These are phyloP conservation scores for Dendrolimus kikuchii DNA, from an alignment of 1,140 invertebrate species.

Conservation along the genomic window DNA sequence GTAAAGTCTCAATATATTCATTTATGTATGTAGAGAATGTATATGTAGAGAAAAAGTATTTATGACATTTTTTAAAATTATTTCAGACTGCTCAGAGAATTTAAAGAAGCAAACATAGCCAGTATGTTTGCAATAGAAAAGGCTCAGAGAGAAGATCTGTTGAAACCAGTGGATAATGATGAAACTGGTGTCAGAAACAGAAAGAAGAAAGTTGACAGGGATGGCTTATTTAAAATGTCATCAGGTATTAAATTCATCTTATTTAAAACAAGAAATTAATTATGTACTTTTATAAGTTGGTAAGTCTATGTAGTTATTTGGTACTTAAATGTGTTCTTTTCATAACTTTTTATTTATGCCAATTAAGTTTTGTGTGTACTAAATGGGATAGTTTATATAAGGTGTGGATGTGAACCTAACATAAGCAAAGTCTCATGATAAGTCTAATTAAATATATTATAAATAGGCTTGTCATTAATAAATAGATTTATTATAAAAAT, in stretches of 20 bases:
- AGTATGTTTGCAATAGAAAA: slow-evolving; percentile 84
- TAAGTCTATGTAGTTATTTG: no score
- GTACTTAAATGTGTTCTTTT: no score
- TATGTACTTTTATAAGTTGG: no score
- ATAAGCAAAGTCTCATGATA: no score
- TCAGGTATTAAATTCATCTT: slow-evolving; percentile 40
- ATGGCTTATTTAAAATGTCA: slow-evolving; percentile 77
- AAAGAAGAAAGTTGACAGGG: slow-evolving; percentile 76
- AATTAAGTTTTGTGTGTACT: no score
- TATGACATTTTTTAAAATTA: background rate
- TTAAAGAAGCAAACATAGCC: slow-evolving; percentile 84
- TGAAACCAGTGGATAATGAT: slow-evolving; percentile 72
- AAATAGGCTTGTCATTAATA: no score
- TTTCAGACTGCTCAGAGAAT: slow-evolving; percentile 79
- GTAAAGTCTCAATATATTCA: background rate
- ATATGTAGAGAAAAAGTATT: background rate
- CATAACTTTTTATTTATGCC: no score
- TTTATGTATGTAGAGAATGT: background rate
- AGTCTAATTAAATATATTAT: no score
- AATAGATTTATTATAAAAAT: no score
- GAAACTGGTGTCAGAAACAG: slow-evolving; percentile 74
- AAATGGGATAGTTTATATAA: no score
- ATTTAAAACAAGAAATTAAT: no score
- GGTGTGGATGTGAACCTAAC: no score
- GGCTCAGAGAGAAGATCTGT: slow-evolving; percentile 78